These are phyloP conservation scores for Crotalus horridus DNA, from an alignment of 2,113 vertebrate species.

Conservation along the genomic window DNA sequence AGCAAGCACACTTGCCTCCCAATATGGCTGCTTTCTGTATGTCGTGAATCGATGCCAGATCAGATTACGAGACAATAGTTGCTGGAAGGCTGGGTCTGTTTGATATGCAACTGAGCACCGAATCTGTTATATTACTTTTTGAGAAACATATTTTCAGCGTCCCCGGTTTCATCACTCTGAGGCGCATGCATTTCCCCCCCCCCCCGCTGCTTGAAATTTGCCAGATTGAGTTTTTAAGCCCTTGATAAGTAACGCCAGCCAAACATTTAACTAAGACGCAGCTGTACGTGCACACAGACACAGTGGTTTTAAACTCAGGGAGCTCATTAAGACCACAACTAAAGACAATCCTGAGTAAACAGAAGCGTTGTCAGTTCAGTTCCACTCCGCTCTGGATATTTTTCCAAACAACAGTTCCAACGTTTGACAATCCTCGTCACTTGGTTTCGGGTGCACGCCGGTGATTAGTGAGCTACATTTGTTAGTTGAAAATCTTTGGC, in stretches of 20 bases:
- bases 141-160: slow-evolving; percentile 22
- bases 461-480: neutral
- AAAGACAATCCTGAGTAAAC: slow-evolving; percentile 14
- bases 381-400: neutral
- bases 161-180: neutral
- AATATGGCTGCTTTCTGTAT: neutral
- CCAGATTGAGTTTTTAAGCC: slow-evolving; percentile 11
- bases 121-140: slow-evolving; percentile 29
- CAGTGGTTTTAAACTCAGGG: slow-evolving; percentile 10
- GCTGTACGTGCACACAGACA: slow-evolving; percentile 6
- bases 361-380: slow-evolving; percentile 13
- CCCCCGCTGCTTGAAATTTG: neutral
- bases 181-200: neutral
- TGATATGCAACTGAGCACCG: slow-evolving; percentile 27
- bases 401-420: neutral
- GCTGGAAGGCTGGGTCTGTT: slow-evolving; percentile 18
- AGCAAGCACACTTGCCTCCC: no score
- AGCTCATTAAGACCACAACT: neutral
- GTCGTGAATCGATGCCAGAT: slow-evolving; percentile 40
- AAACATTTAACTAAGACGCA: slow-evolving; percentile 7
- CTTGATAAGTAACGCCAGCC: slow-evolving; percentile 9
- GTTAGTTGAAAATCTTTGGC: neutral
- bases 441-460: accelerated
- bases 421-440: neutral
- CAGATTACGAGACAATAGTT: slow-evolving; percentile 28